Evolutionary conservation across 2,888 invertebrate genomes (phyloP).

Genomic region (Himalopsyche anomala): DNA sequence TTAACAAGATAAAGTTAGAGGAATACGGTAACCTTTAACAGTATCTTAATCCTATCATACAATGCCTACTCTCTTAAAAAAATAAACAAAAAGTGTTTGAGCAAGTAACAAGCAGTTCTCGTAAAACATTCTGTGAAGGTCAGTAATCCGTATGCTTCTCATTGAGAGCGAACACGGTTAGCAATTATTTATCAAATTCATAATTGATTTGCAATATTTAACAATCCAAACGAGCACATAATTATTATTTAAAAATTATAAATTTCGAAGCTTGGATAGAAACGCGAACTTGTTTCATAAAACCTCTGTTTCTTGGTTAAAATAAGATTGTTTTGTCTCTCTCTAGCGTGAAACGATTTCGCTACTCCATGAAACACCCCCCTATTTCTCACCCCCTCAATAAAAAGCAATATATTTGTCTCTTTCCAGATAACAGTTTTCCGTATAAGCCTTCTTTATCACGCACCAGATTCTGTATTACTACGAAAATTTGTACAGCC

Average conservation of each 20-base stretch:
- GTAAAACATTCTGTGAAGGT: too few species aligned
- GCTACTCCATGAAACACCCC: slow-evolving; percentile 37
- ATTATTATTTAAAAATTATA: not conserved
- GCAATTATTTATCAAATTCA: too few species aligned
- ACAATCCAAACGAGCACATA: not conserved
- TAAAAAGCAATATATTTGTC: slow-evolving; percentile 2
- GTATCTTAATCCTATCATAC: too few species aligned
- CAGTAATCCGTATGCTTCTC: too few species aligned
- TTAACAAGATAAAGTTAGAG: too few species aligned
- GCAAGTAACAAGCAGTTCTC: too few species aligned
- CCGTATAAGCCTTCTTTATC: not conserved
- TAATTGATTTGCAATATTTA: too few species aligned
- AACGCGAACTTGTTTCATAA: slow-evolving; percentile 54
- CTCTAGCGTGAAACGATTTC: slow-evolving; percentile 41
- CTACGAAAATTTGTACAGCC: slow-evolving; percentile 31
- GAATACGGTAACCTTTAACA: too few species aligned
- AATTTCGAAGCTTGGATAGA: slow-evolving; percentile 41
- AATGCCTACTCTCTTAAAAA: too few species aligned
- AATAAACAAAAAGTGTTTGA: too few species aligned
- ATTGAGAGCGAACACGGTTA: too few species aligned
- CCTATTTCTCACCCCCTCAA: slow-evolving; percentile 27
- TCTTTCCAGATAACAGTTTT: not conserved
- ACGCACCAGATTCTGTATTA: slow-evolving; percentile 20
- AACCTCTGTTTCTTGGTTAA: slow-evolving; percentile 62
- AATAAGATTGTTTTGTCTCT: slow-evolving; percentile 58